Evolutionary conservation across 2,113 vertebrate genomes (phyloP).

Genomic region (Pagrus major): DNA sequence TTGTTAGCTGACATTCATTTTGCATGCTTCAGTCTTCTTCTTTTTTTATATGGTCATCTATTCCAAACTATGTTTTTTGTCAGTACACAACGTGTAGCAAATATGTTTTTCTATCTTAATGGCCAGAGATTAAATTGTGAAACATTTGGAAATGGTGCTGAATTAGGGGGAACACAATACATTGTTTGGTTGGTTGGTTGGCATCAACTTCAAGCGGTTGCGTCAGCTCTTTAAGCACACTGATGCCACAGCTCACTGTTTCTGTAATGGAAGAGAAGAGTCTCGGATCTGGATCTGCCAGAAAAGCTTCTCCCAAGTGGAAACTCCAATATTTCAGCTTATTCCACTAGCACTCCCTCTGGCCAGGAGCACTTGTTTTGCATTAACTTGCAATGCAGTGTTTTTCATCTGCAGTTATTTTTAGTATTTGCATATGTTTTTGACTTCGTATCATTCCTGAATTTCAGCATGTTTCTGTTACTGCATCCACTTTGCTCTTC

Average conservation of each 20-base stretch:
- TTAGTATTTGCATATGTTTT: neutral
- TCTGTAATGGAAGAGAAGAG: constrained; percentile 37
- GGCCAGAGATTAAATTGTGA: neutral
- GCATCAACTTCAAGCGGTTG: constrained; percentile 1
- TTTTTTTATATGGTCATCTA: no score
- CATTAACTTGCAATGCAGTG: neutral
- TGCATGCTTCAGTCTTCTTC: no score
- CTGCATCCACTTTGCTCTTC: neutral
- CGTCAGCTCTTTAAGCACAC: constrained; percentile 21
- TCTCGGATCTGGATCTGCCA: constrained; percentile 32
- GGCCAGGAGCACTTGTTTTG: neutral
- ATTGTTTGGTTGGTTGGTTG: constrained; percentile 21
- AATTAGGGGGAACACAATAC: neutral
- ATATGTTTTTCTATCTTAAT: no score
- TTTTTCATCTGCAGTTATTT: neutral
- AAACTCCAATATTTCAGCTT: constrained; percentile 45
- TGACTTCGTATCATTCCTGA: neutral
- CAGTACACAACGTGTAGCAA: neutral
- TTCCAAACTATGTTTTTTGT: no score
- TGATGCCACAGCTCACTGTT: constrained; percentile 18
- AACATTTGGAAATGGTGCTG: neutral
- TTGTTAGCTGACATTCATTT: no score
- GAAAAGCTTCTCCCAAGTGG: constrained; percentile 35
- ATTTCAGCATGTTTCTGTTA: neutral
- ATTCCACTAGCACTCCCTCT: constrained; percentile 33